phyloP scores from a whole-genome alignment of 1,140 invertebrate species.

The Nephila pilipes region DNA sequence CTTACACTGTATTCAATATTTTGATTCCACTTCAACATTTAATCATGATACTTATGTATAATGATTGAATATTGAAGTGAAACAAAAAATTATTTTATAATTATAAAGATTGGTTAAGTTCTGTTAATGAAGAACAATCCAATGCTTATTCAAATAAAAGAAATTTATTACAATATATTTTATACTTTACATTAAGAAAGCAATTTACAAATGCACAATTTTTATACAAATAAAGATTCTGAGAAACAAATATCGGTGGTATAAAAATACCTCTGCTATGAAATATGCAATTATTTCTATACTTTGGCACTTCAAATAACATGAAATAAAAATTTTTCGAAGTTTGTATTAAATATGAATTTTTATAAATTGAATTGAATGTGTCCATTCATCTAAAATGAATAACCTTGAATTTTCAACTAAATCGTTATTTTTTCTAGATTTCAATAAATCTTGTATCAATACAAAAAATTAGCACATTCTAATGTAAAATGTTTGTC shows the following conservation, averaged over 20 bases:
- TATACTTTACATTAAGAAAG: not conserved
- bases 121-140: not conserved
- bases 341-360: not conserved
- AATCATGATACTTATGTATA: too few relatives aligned
- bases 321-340: conserved; percentile 10
- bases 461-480: not conserved
- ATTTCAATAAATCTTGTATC: not conserved
- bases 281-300: not conserved
- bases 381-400: too few relatives aligned
- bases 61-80: too few relatives aligned
- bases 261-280: conserved; percentile 32
- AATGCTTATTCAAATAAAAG: not conserved
- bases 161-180: conserved; percentile 1
- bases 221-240: conserved; percentile 24
- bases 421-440: too few relatives aligned
- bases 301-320: conserved; percentile 35
- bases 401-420: too few relatives aligned
- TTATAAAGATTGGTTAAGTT: not conserved
- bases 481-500: not conserved
- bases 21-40: too few relatives aligned
- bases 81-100: too few relatives aligned
- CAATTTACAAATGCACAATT: conserved; percentile 26
- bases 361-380: not conserved
- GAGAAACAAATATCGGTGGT: conserved; percentile 52
- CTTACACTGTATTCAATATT: too few relatives aligned